Evolutionary conservation across 2,797 vertebrate species (phyloP), one percentile per base, ranked within the genome.

Genomic region (Xiphorhynchus erythropygius): DNA sequence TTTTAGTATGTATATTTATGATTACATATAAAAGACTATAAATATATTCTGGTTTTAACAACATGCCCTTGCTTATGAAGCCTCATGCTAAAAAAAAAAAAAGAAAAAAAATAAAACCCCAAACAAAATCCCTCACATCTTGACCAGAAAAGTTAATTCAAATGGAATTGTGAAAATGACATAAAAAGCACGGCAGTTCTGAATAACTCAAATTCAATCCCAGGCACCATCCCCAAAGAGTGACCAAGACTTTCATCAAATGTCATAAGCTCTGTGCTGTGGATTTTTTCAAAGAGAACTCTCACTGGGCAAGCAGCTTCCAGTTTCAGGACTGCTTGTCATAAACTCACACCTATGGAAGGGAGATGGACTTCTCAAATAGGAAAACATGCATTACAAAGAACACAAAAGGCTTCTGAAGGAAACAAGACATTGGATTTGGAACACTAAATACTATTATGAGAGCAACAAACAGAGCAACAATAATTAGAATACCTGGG

Each of bases 401-500:
- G 33, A 92, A 93, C 32, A 23, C 39, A 86, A 90, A 95, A 95
- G 63, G 16, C 65, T 89, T 71, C 81, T 33, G 46, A 88, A 87
- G 83, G 94, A 97, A 94, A 81, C 44, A 96, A 50, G 90, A 30
- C 44, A 65, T 0, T 81, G 70, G 86, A 89, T 93, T 81, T 92
- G 86, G 79, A 96, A 32, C 68, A 60, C 49, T 84, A 89, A 90
- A 70, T 87, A 59, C 42, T 84, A 76, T 79, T 75, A 86, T 27
- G 46, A 88, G 84, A 64, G 46, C 67, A 74, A 49, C 46, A 93
- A 97, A 96, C 14, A 90, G 30, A 95, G 41, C 59, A 85, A 90
- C 70, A 93, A 65, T 85, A 95, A 96, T 67, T 80, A 95, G 89
- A 95, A 95, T 82, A 89, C 41, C 68, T 75, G 37, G 30, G 57